phyloP scores from a whole-genome alignment of 2,888 invertebrate genomes.

The Timema cristinae region DNA sequence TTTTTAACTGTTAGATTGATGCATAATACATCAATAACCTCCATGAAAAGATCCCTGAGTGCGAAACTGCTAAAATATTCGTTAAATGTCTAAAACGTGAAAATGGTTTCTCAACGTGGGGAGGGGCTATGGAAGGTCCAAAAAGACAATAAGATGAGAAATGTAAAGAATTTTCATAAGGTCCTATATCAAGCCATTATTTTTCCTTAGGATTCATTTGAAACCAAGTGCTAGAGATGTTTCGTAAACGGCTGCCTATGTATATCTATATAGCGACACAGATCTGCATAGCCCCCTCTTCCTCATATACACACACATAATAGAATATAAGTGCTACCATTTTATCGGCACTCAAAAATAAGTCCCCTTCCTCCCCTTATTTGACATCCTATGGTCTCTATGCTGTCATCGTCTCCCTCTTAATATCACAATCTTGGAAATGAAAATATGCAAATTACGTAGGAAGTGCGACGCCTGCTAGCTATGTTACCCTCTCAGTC shows the following conservation, averaged over 20 bases:
- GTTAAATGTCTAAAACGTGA: conserved; percentile 12
- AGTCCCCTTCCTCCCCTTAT: conserved; percentile 8
- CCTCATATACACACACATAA: background rate
- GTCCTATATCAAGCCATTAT: conserved; percentile 12
- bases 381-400: background rate
- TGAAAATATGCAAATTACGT: conserved; percentile 11
- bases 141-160: conserved; percentile 13
- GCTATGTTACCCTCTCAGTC: too few species aligned
- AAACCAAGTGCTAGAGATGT: background rate
- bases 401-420: background rate
- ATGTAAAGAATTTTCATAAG: conserved; percentile 11
- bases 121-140: background rate
- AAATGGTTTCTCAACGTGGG: background rate
- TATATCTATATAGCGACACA: too few species aligned
- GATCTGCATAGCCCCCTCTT: too few species aligned
- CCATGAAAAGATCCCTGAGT: too few species aligned
- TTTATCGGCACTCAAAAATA: conserved; percentile 15
- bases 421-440: background rate
- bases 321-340: conserved; percentile 14
- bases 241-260: too few species aligned
- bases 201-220: conserved; percentile 13
- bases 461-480: background rate
- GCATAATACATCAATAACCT: too few species aligned
- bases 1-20: too few species aligned
- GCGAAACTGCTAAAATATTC: background rate